A percentile compares a stretch with the other conserved stretches of the same genome.
These are phyloP conservation scores for Umimayanthus kanabou DNA, from an alignment of 92 coral and sea anemone genomes.

Conservation along the genomic window DNA sequence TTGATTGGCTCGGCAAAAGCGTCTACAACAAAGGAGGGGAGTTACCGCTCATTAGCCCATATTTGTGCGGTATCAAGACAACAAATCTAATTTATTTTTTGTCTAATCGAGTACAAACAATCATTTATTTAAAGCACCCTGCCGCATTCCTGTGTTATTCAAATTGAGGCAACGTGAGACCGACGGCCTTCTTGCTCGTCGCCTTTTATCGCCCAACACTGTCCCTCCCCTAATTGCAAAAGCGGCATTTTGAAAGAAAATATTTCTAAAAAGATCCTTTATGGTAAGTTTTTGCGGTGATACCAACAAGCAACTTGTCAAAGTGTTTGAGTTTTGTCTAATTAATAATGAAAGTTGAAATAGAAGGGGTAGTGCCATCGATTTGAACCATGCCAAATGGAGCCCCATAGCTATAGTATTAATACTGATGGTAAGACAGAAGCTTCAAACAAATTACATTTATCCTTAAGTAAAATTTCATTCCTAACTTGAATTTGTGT, in stretches of 20 bases:
- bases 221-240: neutral
- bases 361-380: neutral
- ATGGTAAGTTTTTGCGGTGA: neutral
- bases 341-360: neutral
- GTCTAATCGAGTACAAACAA: neutral
- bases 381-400: neutral
- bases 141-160: constrained; percentile 28
- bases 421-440: too few species aligned
- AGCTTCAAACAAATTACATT: too few species aligned
- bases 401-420: neutral
- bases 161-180: constrained; percentile 10
- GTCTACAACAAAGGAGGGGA: neutral
- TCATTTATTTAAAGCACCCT: neutral
- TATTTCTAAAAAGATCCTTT: neutral
- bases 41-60: constrained; percentile 8
- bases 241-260: constrained; percentile 25
- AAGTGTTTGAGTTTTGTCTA: too few species aligned
- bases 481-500: neutral
- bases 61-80: constrained; percentile 12
- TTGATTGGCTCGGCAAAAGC: constrained; percentile 8
- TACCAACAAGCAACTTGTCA: neutral
- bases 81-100: constrained; percentile 16
- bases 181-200: too few species aligned
- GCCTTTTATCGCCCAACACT: neutral
- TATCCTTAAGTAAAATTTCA: too few species aligned